Evolutionary conservation across 1,140 invertebrate species (phyloP).

Genomic region (Acromyrmex charruanus): DNA sequence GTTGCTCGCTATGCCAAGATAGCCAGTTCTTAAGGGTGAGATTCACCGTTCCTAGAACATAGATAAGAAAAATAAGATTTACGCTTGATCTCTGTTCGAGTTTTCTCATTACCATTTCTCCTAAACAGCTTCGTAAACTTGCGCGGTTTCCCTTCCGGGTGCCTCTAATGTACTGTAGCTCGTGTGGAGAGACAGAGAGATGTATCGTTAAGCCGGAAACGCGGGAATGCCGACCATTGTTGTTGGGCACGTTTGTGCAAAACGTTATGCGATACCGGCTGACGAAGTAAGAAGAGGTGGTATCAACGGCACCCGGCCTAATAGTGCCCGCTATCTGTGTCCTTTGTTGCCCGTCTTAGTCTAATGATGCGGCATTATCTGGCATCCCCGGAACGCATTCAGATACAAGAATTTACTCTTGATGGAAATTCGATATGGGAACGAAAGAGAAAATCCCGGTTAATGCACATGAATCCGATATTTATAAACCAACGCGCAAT

Average conservation of each 20-base stretch:
- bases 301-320: conserved; percentile 64
- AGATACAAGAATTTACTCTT: conserved; percentile 69
- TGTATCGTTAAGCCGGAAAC: conserved; percentile 56
- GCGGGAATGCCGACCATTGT: conserved; percentile 65
- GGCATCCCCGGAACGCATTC: neutral
- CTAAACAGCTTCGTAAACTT: conserved; percentile 52
- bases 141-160: conserved; percentile 26
- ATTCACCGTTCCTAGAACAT: conserved; percentile 11
- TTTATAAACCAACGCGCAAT: conserved; percentile 44
- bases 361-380: conserved; percentile 73
- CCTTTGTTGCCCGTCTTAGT: conserved; percentile 66
- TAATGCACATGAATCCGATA: conserved; percentile 42
- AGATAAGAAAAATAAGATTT: conserved; percentile 66
- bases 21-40: conserved; percentile 20
- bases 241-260: conserved; percentile 59
- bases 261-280: conserved; percentile 69
- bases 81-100: conserved; percentile 57
- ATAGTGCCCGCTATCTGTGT: conserved; percentile 69
- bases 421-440: conserved; percentile 72
- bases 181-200: neutral
- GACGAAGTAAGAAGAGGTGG: conserved; percentile 69
- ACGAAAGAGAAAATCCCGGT: conserved; percentile 16
- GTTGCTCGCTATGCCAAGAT: neutral
- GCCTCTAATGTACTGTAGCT: conserved; percentile 60
- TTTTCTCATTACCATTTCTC: conserved; percentile 68